Evolutionary conservation across 2,797 vertebrate genomes (phyloP).

Genomic region (Lutra lutra): DNA sequence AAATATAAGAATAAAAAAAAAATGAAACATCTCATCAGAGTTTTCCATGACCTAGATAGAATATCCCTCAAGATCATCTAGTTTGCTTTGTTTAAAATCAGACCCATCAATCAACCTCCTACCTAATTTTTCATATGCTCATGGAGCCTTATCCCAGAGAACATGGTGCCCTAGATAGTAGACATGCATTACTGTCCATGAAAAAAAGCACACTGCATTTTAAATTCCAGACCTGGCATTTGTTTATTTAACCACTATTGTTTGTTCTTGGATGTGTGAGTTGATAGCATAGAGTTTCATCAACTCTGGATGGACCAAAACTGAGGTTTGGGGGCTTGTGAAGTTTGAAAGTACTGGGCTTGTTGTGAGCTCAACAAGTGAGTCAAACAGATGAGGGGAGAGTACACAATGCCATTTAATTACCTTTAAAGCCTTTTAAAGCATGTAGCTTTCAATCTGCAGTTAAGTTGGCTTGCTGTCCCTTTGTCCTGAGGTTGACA

Average conservation of each 20-base stretch:
- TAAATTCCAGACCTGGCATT: not conserved
- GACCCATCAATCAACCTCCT: not conserved
- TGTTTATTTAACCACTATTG: not conserved
- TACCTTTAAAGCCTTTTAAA: not conserved
- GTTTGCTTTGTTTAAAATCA: constrained; percentile 12
- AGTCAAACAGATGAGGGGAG: not conserved
- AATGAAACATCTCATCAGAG: not conserved
- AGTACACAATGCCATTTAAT: not conserved
- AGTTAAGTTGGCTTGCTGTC: not conserved
- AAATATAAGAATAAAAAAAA: not conserved
- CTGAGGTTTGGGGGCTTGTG: not conserved
- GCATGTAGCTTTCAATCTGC: not conserved
- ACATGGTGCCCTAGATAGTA: not conserved
- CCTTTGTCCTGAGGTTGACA: not conserved
- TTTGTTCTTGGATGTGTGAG: not conserved
- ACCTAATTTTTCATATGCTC: not conserved
- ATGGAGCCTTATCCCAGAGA: not conserved
- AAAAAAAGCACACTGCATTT: not conserved
- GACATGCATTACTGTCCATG: not conserved
- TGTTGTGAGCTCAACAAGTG: not conserved
- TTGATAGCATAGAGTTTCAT: not conserved
- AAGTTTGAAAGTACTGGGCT: not conserved
- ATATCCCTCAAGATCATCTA: not conserved
- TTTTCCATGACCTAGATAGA: not conserved
- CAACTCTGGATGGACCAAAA: not conserved